A percentile compares a stretch with the other conserved stretches of the same genome.
Evolutionary conservation across 2,888 invertebrate species (phyloP).

Genomic region (Chouioia cunea): DNA sequence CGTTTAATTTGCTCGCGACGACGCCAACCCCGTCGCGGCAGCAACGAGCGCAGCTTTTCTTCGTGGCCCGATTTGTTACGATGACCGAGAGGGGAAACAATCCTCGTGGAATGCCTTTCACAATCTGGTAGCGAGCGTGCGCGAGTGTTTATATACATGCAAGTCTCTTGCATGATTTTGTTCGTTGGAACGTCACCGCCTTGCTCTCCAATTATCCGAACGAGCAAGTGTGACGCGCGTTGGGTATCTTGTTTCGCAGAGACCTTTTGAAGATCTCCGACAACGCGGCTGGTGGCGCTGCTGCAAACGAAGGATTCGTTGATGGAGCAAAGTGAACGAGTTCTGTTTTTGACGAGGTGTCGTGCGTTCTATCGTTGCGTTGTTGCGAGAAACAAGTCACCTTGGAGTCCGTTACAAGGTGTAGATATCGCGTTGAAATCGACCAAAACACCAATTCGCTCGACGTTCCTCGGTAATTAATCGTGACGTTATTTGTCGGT

Average conservation of each 20-base stretch:
- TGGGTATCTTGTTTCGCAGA: conserved; percentile 1
- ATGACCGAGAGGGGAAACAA: conserved; percentile 22
- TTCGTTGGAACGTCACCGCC: background rate
- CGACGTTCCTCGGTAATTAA: too few species aligned
- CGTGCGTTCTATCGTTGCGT: too few species aligned
- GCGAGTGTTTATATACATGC: background rate
- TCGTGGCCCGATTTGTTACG: conserved; percentile 13
- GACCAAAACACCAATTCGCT: too few species aligned
- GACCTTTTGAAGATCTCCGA: conserved; percentile 51
- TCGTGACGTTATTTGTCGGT: too few species aligned
- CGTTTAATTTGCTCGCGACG: background rate
- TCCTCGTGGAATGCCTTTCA: conserved; percentile 29
- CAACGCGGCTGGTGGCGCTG: conserved; percentile 20
- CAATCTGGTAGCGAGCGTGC: conserved; percentile 10
- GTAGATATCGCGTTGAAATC: too few species aligned
- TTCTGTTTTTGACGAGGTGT: background rate
- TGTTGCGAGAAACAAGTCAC: too few species aligned
- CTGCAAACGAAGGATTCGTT: too few species aligned
- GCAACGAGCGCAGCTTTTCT: background rate
- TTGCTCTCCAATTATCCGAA: conserved; percentile 39
- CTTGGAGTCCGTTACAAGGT: too few species aligned
- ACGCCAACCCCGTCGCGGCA: background rate
- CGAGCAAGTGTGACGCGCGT: conserved; percentile 27
- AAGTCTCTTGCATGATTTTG: conserved; percentile 30
- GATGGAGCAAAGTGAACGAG: conserved; percentile 2